Base-by-base conservation (phyloP, 2,113 vertebrate genomes). In the Varanus salvator region DNA sequence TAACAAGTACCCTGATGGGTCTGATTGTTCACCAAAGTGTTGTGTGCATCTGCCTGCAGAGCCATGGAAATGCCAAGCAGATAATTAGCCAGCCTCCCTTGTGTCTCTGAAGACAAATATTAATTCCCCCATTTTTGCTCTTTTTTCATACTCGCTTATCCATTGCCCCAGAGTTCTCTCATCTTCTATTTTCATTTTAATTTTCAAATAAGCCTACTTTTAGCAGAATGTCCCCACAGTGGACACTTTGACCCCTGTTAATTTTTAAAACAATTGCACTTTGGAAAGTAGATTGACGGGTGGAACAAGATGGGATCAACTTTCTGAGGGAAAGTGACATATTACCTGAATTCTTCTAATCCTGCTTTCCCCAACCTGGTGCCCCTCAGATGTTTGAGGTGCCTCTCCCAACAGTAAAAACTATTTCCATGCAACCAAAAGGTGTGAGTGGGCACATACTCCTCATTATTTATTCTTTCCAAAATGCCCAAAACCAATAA, bases 1-100 rank as follows among this genome's bases (percentile, higher is more conserved):
- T 93, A 95, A 81, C 93, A 93, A 95, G 95, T 95, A 93, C 95
- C 94, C 94, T 96, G 93, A 93, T 94, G 95, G 92, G 95, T 88
- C 92, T 96, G 95, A 96, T 96, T 96, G 95, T 96, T 94, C 95
- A 92, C 75, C 91, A 90, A 94, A 93, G 86, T 92, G 94, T 95
- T 95, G 88, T 95, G 88, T 95, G 90, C 0, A 72, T 93, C 92
- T 92, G 85, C 96, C 94, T 87, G 96, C 94, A 93, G 95, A 94
- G 96, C 91, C 87, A 80, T 84, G 95, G 92, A 92, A 94, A 91
- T 95, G 94, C 93, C 92, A 92, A 95, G 93, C 91, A 94, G 94
- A 92, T 93, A 94, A 96, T 96, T 94, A 95, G 80, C 66, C 88
- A 94, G 89, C 87, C 91, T 91, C 95, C 81, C 66, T 71, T 89